A percentile compares a stretch with the other conserved stretches of the same genome.
phyloP scores from a whole-genome alignment of 2,113 vertebrate genomes.

The Petaurus breviceps region DNA sequence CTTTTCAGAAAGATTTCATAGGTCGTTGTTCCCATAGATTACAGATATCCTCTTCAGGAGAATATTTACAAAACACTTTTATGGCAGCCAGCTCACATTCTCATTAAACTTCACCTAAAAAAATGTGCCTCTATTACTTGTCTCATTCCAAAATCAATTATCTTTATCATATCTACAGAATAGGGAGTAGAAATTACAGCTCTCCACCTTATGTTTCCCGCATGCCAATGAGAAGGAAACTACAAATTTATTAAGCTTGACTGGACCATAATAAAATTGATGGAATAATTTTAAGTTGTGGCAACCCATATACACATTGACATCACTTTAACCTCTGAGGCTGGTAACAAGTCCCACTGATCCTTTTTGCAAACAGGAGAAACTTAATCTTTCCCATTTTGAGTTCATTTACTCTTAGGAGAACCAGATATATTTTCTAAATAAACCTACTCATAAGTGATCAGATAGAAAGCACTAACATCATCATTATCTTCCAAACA shows the following conservation, averaged over 20 bases:
- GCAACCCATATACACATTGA: neutral
- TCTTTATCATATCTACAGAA: slow-evolving; percentile 8
- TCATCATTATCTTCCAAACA: slow-evolving; percentile 10
- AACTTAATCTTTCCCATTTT: slow-evolving; percentile 22
- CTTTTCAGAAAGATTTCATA: neutral
- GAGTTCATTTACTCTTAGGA: slow-evolving; percentile 35
- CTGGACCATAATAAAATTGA: slow-evolving; percentile 28
- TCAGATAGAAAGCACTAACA: neutral
- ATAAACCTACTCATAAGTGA: slow-evolving; percentile 11
- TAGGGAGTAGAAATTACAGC: neutral
- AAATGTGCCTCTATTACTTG: neutral
- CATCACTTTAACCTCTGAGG: slow-evolving; percentile 35
- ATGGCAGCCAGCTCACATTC: neutral
- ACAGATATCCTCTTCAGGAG: neutral
- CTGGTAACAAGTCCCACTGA: neutral
- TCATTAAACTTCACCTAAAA: neutral
- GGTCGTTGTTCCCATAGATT: neutral
- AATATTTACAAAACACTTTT: neutral
- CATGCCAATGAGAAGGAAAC: slow-evolving; percentile 37
- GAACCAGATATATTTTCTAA: slow-evolving; percentile 43
- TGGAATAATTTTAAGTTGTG: slow-evolving; percentile 39
- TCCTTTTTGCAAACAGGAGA: neutral
- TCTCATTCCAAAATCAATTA: slow-evolving; percentile 43
- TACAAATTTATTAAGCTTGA: slow-evolving; percentile 55
- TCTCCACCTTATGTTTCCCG: slow-evolving; percentile 34